Evolutionary conservation across 2,888 invertebrate genomes (phyloP), one percentile per base, ranked within the genome.

Genomic region (Caenorhabditis wallacei): DNA sequence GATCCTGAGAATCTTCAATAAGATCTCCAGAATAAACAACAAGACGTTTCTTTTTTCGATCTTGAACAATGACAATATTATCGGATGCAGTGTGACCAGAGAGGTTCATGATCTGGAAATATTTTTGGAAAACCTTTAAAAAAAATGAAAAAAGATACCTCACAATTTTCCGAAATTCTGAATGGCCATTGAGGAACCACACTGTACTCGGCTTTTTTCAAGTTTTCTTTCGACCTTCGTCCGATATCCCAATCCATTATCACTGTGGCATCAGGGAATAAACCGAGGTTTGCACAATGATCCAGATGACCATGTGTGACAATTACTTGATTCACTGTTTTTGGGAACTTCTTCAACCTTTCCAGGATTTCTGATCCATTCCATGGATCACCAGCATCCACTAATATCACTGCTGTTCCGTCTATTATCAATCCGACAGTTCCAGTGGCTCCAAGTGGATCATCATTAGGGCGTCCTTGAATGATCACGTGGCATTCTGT

Each of bases 241-340:
- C 53, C 76, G 30, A 80, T 30, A 68, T 87, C 87, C 24, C 24
- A 26, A 48, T 82, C 87, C 85, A 87, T 84, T 7, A 82, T 80
- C 22, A 84, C 37, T 18, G 51, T 66, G 2, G 87, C 82, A 40
- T 82, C 68, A 16, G 63, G 66, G 57, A 87, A 87, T 0, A 85
- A 48, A 11, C 74, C 69, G 40, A 85, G 8, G 48, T 87, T 87
- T 3, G 75, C 84, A 59, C 87, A 85, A 61, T 87, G 85, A 70
- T 87, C 85, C n/a, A 85, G n/a, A 37, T 87, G 87, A 10, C 85
- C 85, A 57, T 87, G 87, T 13, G 87, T 85, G 1, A 87, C 72
- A 11, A 87, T 75, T 4, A 87, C 75, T 51, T 80, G 69, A 40
- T 66, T 78, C 11, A 84, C 71, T 53, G 26, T 26, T 11, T 43